Conservation (phyloP, 2,797 vertebrate species). For the Toxotes lorentzi region DNA sequence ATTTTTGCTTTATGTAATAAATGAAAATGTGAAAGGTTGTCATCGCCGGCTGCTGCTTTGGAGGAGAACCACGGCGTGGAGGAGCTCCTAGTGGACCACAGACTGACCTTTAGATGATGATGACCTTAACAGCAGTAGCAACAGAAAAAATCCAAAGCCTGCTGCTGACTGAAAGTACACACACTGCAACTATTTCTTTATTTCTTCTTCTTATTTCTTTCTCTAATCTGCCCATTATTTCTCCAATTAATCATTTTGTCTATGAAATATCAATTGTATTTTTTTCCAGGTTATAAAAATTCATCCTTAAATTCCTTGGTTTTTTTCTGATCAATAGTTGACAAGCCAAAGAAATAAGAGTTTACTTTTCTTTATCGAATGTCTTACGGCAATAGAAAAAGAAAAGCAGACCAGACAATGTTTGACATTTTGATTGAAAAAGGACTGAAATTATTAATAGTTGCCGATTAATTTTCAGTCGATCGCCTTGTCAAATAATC, state of each 20-base stretch:
- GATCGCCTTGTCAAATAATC: background rate
- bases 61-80: background rate
- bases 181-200: background rate
- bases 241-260: background rate
- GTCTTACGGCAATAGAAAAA: background rate
- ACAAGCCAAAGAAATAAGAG: background rate
- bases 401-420: background rate
- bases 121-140: slow-evolving; percentile 35
- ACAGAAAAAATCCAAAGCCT: background rate
- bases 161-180: background rate
- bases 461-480: background rate
- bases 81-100: slow-evolving; percentile 13
- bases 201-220: background rate
- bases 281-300: background rate
- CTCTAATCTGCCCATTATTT: background rate
- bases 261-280: background rate
- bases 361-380: background rate
- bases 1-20: slow-evolving; percentile 36
- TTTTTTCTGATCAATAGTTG: background rate
- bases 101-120: slow-evolving; percentile 26
- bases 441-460: background rate
- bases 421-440: slow-evolving; percentile 11
- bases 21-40: slow-evolving; percentile 32
- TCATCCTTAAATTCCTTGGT: background rate
- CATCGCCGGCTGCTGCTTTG: background rate